A percentile compares a stretch with the other conserved stretches of the same genome.
phyloP scores from a whole-genome alignment of 2,888 invertebrate genomes.

The Latrodectus hesperus region DNA sequence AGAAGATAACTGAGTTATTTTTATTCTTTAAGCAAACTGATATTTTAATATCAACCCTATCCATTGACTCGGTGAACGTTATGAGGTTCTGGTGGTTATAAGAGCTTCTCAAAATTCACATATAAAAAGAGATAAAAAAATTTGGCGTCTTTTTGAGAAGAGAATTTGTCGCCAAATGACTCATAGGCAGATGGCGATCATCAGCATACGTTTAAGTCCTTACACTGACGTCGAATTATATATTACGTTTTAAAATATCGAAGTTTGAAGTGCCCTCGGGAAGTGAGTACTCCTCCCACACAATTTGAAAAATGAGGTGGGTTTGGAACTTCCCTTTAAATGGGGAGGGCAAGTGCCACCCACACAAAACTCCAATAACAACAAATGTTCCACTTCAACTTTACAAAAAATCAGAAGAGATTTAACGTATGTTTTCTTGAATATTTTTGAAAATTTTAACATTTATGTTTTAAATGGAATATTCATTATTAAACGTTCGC shows the following conservation, averaged over 20 bases:
- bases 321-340: no score
- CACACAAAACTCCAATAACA: no score
- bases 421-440: no score
- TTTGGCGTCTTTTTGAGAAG: neutral
- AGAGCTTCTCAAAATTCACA: neutral
- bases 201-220: neutral
- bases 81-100: neutral
- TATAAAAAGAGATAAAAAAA: neutral
- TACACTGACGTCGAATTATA: neutral
- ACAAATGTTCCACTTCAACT: no score
- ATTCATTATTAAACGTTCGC: no score
- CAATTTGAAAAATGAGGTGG: neutral
- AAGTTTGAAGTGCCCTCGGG: neutral
- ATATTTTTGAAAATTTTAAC: no score
- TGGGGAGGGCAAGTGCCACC: no score
- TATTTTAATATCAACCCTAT: neutral
- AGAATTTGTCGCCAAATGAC: neutral
- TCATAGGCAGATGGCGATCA: neutral
- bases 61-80: neutral
- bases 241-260: slow-evolving; percentile 1
- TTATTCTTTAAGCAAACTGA: no score
- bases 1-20: no score
- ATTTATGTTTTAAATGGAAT: no score
- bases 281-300: neutral
- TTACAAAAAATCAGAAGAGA: no score